Conservation (phyloP, 1,140 invertebrate species). For the Adelges cooleyi region DNA sequence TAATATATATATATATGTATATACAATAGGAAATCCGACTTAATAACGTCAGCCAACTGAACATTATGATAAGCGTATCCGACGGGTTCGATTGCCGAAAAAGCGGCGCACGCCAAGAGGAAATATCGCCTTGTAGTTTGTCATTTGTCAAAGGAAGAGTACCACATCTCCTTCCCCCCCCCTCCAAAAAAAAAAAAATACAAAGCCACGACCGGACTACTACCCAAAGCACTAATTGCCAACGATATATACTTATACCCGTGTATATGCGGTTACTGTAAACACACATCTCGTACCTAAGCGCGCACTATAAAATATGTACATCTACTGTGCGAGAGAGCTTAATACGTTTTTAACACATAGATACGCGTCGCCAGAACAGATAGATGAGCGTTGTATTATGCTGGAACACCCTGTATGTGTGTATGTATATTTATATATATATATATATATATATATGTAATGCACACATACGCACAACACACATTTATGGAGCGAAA, state of each 20-base stretch:
- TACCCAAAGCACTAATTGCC: slow-evolving; percentile 14
- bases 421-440: no score
- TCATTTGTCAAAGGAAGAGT: neutral
- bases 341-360: slow-evolving; percentile 26
- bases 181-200: no score
- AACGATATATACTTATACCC: neutral
- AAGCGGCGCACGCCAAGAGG: neutral
- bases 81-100: neutral
- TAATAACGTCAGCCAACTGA: no score
- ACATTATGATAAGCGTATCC: no score
- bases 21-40: no score
- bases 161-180: neutral
- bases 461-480: neutral
- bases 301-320: no score
- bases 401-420: no score
- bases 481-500: neutral
- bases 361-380: neutral
- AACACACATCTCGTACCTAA: no score
- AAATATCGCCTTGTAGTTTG: neutral
- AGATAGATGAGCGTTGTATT: slow-evolving; percentile 14
- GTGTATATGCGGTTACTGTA: no score
- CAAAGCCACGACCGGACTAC: neutral
- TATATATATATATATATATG: no score
- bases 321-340: neutral
- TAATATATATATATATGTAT: no score